Evolutionary conservation across 2,888 invertebrate species (phyloP), one percentile per base, ranked within the genome.

Genomic region (Netelia inedita): DNA sequence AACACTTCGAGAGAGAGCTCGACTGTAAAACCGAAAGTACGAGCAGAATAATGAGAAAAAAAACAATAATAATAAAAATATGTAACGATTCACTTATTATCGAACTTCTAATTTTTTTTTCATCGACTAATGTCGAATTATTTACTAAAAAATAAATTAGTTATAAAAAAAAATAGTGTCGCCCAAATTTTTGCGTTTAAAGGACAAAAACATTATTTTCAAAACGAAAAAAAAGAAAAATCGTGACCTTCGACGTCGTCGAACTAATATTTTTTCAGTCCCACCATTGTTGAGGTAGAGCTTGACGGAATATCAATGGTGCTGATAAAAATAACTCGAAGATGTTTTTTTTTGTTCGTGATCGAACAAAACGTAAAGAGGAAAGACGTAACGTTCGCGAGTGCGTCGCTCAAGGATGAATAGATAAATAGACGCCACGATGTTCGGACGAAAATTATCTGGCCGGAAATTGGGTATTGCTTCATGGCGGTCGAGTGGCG

Each of bases 321-420:
- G 46, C 69, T 21, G 23, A 69, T 65, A 43, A 76, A 43, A 57
- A 55, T 66, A 68, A 21, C 43, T 41, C 16, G 55, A 66, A 46
- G 66, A 55, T 76, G 57, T 43, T 75, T 75, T 66, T 53, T 53
- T 53, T 55, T 71, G 19, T 21, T 35, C 57, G 66, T 23, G 66
- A 43, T 14, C 55, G 10, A 57, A 46, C 19, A 82, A 66, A 21
- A n/a, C 41, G 61, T 41, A 14, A 63, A 72, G 35, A 79, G 41
- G 35, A 66, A 10, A 61, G 28, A 11, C 69, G 65, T 21, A 59
- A 68, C 72, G 78, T 28, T 59, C 1, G 59, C 43, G 23, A 35
- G 21, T 65, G 23, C 35, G 21, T 65, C 14, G 46, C 28, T 71
- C 83, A 74, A 79, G 74, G 83, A 74, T 71, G 14, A 43, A 41